Evolutionary conservation across 2,797 vertebrate genomes (phyloP).

Genomic region (Pitangus sulphuratus): DNA sequence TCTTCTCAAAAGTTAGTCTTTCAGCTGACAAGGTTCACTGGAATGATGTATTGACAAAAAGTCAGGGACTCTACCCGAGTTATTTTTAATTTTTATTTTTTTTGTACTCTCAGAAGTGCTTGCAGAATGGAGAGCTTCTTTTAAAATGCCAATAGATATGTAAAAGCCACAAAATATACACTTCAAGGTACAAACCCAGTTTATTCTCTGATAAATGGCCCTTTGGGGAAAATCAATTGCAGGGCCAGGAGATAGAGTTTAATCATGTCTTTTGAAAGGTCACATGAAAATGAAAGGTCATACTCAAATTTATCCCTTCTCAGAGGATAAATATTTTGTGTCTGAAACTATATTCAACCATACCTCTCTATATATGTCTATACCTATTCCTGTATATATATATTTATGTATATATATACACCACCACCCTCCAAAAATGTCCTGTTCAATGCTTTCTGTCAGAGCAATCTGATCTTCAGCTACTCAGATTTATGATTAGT

Average conservation of each 20-base stretch:
- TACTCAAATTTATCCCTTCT: background rate
- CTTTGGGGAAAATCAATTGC: conserved; percentile 6
- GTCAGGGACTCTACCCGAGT: background rate
- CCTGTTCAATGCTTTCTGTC: background rate
- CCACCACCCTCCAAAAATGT: background rate
- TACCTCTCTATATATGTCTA: rapidly evolving
- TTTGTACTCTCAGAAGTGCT: background rate
- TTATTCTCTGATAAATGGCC: conserved; percentile 33
- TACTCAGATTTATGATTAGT: background rate
- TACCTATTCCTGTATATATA: background rate
- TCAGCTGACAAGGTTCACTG: background rate
- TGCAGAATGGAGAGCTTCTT: background rate
- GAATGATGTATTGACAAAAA: background rate
- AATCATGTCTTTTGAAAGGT: conserved; percentile 40
- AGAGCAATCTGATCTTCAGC: background rate
- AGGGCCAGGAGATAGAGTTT: background rate
- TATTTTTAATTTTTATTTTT: background rate
- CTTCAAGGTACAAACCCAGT: background rate
- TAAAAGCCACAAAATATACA: conserved; percentile 40
- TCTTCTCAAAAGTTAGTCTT: background rate
- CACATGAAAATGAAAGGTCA: conserved; percentile 39
- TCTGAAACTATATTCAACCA: background rate
- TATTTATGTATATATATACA: background rate
- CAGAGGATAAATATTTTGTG: background rate
- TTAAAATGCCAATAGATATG: conserved; percentile 1